Evolutionary conservation across 2,797 vertebrate genomes (phyloP).

Genomic region (Bovichtus diacanthus): DNA sequence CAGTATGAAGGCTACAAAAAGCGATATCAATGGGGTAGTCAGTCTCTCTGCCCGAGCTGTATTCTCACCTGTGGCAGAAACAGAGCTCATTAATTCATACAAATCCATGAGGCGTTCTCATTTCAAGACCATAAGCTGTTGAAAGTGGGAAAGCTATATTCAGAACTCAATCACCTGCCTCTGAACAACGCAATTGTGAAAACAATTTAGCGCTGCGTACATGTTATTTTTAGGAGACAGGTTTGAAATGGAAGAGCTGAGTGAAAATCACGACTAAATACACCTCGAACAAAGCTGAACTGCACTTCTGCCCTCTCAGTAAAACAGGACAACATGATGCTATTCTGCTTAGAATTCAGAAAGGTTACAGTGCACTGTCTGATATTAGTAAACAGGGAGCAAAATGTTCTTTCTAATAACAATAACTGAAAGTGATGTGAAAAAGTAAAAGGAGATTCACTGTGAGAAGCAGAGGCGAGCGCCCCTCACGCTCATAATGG

Average conservation of each 20-base stretch:
- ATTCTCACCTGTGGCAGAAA: conserved; percentile 7
- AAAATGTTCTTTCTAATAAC: too few relatives aligned
- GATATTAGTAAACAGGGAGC: too few relatives aligned
- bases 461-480: not conserved
- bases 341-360: too few relatives aligned
- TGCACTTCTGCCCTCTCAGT: too few relatives aligned
- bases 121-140: not conserved
- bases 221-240: not conserved
- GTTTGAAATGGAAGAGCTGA: not conserved
- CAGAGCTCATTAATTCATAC: not conserved
- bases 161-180: not conserved
- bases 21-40: conserved; percentile 7
- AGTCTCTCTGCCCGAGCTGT: not conserved
- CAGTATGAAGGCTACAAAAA: not conserved
- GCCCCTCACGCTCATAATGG: not conserved
- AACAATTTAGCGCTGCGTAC: not conserved
- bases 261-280: not conserved
- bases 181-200: not conserved
- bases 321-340: too few relatives aligned
- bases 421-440: too few relatives aligned
- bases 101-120: not conserved
- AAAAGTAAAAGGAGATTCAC: too few relatives aligned
- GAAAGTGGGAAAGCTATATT: not conserved
- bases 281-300: not conserved
- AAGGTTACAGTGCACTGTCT: too few relatives aligned